Evolutionary conservation across 2,797 vertebrate genomes (phyloP).

Genomic region (Mallotus villosus): DNA sequence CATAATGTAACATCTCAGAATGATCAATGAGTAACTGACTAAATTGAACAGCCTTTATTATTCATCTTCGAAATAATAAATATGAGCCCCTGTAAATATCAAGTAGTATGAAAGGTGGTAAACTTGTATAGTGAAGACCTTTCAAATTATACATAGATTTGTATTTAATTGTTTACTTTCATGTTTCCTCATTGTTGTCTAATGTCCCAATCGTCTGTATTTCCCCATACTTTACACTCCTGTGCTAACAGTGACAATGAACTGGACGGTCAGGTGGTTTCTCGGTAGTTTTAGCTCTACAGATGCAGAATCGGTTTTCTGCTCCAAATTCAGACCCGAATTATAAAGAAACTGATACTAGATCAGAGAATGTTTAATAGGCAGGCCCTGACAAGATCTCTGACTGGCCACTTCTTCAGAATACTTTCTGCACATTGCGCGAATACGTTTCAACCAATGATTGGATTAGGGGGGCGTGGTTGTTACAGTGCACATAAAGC

Average conservation of each 20-base stretch:
- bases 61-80: too few species aligned
- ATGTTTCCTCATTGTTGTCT: too few species aligned
- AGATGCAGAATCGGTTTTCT: not conserved
- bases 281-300: not conserved
- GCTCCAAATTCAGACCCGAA: not conserved
- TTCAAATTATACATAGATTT: too few species aligned
- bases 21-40: too few species aligned
- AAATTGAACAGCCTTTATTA: too few species aligned
- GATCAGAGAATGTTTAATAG: not conserved
- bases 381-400: not conserved
- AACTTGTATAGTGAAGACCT: too few species aligned
- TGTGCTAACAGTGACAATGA: not conserved
- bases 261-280: not conserved
- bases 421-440: not conserved
- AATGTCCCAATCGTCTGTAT: not conserved
- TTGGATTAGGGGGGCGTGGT: conserved; percentile 50
- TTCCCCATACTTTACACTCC: not conserved
- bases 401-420: too few species aligned
- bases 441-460: conserved; percentile 52
- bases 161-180: too few species aligned
- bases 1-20: not conserved
- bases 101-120: too few species aligned
- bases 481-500: conserved; percentile 31
- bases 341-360: not conserved
- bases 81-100: too few species aligned